These are phyloP conservation scores for Stegodyphus dumicola DNA, from an alignment of 1,140 invertebrate genomes.

Conservation along the genomic window DNA sequence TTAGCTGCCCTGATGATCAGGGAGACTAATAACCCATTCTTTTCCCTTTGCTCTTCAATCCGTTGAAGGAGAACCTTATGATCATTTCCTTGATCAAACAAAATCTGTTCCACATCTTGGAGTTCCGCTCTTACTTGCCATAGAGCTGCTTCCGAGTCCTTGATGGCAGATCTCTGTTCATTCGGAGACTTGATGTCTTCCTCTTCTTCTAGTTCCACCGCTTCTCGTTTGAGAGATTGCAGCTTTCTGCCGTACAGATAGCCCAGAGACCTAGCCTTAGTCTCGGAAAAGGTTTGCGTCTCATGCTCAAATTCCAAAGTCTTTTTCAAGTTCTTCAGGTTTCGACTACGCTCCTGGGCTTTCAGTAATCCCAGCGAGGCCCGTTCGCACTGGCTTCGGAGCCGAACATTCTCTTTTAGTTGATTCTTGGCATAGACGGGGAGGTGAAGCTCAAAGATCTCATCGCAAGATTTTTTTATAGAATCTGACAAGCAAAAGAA, in stretches of 20 bases:
- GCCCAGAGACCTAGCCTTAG: not conserved
- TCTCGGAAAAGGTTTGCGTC: not conserved
- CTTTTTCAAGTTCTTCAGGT: not conserved
- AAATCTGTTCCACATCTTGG: not conserved
- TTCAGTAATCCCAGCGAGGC: not conserved
- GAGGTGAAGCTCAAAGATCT: not conserved
- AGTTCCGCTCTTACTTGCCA: not conserved
- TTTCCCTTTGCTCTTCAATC: not conserved
- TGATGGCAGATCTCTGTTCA: not conserved
- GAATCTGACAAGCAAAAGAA: not conserved
- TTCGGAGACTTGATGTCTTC: not conserved
- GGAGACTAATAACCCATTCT: conserved; percentile 7
- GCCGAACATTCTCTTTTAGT: conserved; percentile 11
- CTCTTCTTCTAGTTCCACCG: not conserved
- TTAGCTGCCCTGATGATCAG: conserved; percentile 6
- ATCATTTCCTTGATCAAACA: conserved; percentile 2
- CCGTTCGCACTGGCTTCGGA: not conserved
- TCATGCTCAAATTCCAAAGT: not conserved
- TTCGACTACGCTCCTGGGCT: conserved; percentile 1
- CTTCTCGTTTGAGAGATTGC: too few relatives aligned
- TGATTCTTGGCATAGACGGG: conserved; percentile 10
- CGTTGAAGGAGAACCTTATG: not conserved
- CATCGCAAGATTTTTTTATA: not conserved
- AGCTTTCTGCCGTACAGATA: too few relatives aligned
- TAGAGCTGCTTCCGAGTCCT: not conserved